Percentiles rank a stretch among this genome's conserved stretches.
These are phyloP conservation scores for Platysteira castanea DNA, from an alignment of 2,113 vertebrate genomes.

Conservation along the genomic window DNA sequence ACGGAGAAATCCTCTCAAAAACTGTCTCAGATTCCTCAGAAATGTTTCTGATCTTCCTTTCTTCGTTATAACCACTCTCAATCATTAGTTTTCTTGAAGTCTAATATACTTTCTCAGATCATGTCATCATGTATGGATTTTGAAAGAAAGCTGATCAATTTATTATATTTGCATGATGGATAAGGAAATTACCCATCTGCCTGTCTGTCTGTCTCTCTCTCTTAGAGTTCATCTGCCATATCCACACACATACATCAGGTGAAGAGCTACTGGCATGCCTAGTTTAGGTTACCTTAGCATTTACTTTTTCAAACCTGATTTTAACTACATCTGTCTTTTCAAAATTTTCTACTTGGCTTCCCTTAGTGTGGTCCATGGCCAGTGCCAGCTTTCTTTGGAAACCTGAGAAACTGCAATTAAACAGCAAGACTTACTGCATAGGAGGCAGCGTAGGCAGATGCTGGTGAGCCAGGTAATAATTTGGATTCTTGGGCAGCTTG, in stretches of 20 bases:
- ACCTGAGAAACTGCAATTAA: not conserved
- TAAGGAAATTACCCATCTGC: not conserved
- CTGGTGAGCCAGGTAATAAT: not conserved
- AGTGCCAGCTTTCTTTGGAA: not conserved
- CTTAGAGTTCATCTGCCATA: not conserved
- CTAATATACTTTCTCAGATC: not conserved
- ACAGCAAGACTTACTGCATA: not conserved
- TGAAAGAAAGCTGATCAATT: not conserved
- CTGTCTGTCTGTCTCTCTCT: not conserved
- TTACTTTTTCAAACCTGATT: not conserved
- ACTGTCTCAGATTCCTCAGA: not conserved
- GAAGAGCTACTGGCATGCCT: not conserved
- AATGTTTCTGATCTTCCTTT: not conserved
- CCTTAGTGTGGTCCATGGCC: not conserved
- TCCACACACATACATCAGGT: not conserved
- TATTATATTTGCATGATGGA: not conserved
- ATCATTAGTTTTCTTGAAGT: not conserved
- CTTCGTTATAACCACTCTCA: not conserved
- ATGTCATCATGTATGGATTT: not conserved
- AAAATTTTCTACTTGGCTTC: not conserved
- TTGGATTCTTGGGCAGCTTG: not conserved
- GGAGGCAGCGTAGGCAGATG: not conserved
- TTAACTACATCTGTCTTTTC: not conserved
- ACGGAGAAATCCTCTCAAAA: not conserved
- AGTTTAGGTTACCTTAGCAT: not conserved